phyloP scores from a whole-genome alignment of 2,113 vertebrate species.

The Scalopus aquaticus region DNA sequence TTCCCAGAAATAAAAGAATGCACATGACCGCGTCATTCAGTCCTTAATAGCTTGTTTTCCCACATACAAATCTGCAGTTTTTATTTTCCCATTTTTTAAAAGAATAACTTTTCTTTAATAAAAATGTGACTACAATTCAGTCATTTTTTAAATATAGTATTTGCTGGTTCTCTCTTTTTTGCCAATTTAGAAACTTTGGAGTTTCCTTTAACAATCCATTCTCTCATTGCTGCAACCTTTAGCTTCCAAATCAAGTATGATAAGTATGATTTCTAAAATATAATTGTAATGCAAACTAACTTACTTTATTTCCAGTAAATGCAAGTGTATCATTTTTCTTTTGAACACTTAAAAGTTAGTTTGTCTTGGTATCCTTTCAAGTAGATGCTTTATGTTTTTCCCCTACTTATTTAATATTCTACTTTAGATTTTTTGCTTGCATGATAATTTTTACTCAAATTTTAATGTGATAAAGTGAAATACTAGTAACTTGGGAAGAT shows the following conservation, averaged over 20 bases:
- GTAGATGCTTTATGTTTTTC: neutral
- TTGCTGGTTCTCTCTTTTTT: neutral
- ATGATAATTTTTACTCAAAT: neutral
- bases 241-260: neutral
- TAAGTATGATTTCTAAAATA: neutral
- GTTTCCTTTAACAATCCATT: neutral
- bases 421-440: neutral
- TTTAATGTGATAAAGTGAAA: neutral
- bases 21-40: neutral
- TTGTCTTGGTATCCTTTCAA: neutral
- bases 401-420: neutral
- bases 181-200: neutral
- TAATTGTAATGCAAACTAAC: neutral
- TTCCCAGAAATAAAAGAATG: neutral
- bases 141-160: neutral
- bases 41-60: slow-evolving; percentile 5
- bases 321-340: neutral
- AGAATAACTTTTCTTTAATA: neutral
- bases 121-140: slow-evolving; percentile 33
- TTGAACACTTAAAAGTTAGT: neutral
- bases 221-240: neutral
- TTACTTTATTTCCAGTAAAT: neutral
- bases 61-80: neutral
- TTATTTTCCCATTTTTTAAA: slow-evolving; percentile 19
- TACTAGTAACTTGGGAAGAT: neutral